Evolutionary conservation across 2,797 vertebrate genomes (phyloP).

Genomic region (Rousettus madagascariensis): DNA sequence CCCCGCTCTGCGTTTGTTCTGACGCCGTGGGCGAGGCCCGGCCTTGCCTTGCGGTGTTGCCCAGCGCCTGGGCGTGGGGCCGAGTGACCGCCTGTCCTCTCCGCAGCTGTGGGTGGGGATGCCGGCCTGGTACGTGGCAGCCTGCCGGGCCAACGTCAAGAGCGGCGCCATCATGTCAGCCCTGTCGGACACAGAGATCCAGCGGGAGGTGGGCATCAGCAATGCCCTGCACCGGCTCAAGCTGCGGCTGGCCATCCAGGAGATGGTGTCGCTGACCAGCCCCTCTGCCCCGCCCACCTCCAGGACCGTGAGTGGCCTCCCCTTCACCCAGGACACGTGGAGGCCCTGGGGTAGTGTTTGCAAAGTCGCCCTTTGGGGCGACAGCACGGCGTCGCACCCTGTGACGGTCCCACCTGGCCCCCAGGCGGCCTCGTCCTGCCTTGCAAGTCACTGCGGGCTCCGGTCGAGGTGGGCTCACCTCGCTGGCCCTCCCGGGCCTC

Average conservation of each 20-base stretch:
- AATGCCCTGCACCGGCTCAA: constrained; percentile 96
- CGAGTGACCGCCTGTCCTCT: not conserved
- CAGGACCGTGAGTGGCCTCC: constrained; percentile 89
- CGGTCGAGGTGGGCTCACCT: too few species aligned
- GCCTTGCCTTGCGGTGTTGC: not conserved
- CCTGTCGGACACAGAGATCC: constrained; percentile 97
- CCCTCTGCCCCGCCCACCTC: constrained; percentile 96
- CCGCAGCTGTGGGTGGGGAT: constrained; percentile 97
- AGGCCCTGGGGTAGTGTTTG: not conserved
- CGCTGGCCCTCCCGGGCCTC: too few species aligned
- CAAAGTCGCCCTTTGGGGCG: not conserved
- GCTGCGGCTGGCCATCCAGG: constrained; percentile 95
- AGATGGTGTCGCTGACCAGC: constrained; percentile 98
- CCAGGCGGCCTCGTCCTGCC: not conserved
- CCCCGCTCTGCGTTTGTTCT: not conserved
- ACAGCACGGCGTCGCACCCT: not conserved
- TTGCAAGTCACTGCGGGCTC: too few species aligned
- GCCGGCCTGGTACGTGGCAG: constrained; percentile 98
- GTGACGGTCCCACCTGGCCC: not conserved
- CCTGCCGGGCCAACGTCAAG: constrained; percentile 97
- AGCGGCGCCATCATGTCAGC: constrained; percentile 98
- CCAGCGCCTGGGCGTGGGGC: not conserved
- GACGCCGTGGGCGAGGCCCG: not conserved
- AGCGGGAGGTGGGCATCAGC: constrained; percentile 97
- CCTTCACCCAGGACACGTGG: not conserved